Conservation (phyloP, 2,888 invertebrate species). For the Punctoribates punctum region DNA sequence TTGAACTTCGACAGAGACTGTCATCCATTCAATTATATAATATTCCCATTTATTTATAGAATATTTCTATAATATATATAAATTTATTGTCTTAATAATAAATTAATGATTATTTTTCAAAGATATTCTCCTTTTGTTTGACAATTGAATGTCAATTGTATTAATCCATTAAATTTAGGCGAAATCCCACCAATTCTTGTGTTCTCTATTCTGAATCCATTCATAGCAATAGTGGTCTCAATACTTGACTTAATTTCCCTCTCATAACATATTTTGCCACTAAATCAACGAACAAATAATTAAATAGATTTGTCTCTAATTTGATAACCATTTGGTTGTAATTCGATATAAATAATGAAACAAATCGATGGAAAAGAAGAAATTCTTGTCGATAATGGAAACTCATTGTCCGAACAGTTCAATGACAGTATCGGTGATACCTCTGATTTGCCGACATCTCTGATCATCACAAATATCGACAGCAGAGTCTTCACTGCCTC, state of each 20-base stretch:
- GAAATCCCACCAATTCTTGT: too few relatives aligned
- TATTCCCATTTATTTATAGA: too few relatives aligned
- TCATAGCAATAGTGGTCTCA: not conserved
- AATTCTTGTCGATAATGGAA: not conserved
- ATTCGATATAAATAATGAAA: constrained; percentile 1
- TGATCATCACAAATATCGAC: constrained; percentile 83
- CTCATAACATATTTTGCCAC: not conserved
- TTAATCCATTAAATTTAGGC: too few relatives aligned
- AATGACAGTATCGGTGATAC: constrained; percentile 13
- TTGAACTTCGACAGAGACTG: not conserved
- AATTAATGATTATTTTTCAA: too few relatives aligned
- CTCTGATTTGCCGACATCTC: constrained; percentile 72
- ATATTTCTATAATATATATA: too few relatives aligned
- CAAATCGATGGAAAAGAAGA: constrained; percentile 25
- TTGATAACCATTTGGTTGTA: too few relatives aligned
- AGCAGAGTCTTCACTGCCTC: constrained; percentile 67
- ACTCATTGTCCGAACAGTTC: not conserved
- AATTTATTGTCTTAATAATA: too few relatives aligned
- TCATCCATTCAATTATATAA: too few relatives aligned
- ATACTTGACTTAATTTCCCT: not conserved
- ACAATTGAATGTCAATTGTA: too few relatives aligned
- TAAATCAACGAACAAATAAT: constrained; percentile 4
- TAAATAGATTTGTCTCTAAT: not conserved
- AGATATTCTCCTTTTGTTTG: too few relatives aligned
- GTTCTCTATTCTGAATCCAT: too few relatives aligned